phyloP scores from a whole-genome alignment of 2,797 vertebrate genomes.

The Artibeus lituratus region DNA sequence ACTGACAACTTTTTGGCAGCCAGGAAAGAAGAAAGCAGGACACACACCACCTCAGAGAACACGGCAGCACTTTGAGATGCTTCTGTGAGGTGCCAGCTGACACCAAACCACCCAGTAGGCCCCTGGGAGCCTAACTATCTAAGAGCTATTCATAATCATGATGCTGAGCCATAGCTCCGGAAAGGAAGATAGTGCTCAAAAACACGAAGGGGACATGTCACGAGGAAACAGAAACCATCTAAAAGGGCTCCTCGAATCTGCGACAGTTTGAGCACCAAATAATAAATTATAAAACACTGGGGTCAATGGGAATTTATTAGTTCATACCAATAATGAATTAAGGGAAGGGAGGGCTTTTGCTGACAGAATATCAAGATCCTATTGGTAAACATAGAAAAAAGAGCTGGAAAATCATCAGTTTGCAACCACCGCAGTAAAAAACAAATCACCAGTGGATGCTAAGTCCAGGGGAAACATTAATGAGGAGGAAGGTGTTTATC shows the following conservation, averaged over 20 bases:
- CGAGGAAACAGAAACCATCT: not conserved
- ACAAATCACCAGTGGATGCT: not conserved
- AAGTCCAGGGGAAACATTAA: not conserved
- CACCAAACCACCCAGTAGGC: not conserved
- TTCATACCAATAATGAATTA: not conserved
- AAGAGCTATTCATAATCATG: slow-evolving; percentile 7
- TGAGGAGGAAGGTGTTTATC: not conserved
- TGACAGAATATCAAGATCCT: not conserved
- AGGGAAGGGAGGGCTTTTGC: not conserved
- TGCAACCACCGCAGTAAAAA: not conserved
- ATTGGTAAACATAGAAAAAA: not conserved
- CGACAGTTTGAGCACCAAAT: not conserved
- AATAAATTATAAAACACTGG: not conserved
- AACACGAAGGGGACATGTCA: not conserved
- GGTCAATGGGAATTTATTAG: not conserved
- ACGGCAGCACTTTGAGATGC: not conserved
- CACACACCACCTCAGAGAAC: not conserved
- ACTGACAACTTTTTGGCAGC: not conserved
- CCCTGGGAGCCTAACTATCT: not conserved
- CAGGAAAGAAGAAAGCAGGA: not conserved
- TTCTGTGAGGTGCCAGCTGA: not conserved
- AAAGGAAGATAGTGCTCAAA: not conserved
- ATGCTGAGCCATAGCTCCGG: not conserved
- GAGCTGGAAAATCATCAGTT: not conserved
- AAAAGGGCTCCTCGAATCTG: not conserved